Evolutionary conservation across 2,888 invertebrate species (phyloP), one percentile per base, ranked within the genome.

Genomic region (Phyllotreta striolata): DNA sequence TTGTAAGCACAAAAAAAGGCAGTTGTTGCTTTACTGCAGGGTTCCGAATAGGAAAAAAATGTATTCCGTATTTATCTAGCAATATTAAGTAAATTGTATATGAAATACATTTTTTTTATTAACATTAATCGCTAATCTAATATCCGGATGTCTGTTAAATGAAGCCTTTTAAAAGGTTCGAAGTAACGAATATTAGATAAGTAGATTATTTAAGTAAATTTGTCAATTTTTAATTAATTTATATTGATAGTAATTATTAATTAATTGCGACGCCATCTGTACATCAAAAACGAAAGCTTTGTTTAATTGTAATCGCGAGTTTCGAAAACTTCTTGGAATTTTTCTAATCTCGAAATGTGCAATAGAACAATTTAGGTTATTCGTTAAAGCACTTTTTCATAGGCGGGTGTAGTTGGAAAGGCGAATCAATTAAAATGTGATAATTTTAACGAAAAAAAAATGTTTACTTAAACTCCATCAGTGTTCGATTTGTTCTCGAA

Each of bases 51-150:
- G 46, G 8, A 14, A 8, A n/a, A 47, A 47, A 47, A 47, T 47
- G 47, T 47, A 47, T 47, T 47, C n/a, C 47, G 24, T 47, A 47
- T 47, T 47, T 24, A 6, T 47, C 47, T 7, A 47, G 47, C 47
- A 47, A 47, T 47, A 47, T 47, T 12, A 3, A 44, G 1, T 44
- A 44, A 44, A 44, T 44, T 44, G 10, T 12, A 44, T 44, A 44
- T 44, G 44, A 44, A 44, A 44, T 44, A 44, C 44, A 44, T 44
- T 44, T 7, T 44, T n/a, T 13, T 44, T 3, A 1, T n/a, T 44
- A 14, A 44, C 12, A n/a, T 44, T 7, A 44, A 44, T 44, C 14
- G 12, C 44, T 14, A 10, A 7, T 44, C 14, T 44, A 44, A n/a
- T n/a, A 44, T 13, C 12, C 12, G 44, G 12, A 44, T 9, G 14